These are phyloP conservation scores for Prenolepis imparis DNA, from an alignment of 2,888 invertebrate species.

Conservation along the genomic window DNA sequence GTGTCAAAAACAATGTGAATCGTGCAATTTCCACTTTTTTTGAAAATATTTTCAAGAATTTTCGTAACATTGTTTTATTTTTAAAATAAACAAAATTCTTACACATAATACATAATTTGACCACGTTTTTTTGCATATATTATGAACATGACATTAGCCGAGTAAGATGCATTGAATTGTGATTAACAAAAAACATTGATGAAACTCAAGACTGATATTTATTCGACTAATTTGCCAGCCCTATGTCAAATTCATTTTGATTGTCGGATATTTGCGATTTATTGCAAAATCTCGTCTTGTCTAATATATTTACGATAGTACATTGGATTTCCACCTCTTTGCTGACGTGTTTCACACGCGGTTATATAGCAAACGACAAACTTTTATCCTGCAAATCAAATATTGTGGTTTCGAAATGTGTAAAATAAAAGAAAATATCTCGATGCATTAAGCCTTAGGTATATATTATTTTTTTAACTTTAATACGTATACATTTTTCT, in stretches of 20 bases:
- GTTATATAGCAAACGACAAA: neutral
- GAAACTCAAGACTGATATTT: conserved; percentile 41
- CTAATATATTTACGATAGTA: conserved; percentile 32
- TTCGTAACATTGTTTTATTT: neutral
- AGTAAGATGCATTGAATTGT: neutral
- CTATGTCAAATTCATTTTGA: conserved; percentile 53
- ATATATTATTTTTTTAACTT: neutral
- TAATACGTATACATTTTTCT: neutral
- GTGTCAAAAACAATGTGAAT: neutral
- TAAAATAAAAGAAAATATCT: neutral
- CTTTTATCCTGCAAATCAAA: neutral
- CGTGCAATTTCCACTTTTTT: neutral
- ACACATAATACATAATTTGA: neutral
- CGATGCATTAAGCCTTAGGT: neutral
- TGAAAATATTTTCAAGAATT: neutral
- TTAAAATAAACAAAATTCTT: neutral
- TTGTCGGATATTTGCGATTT: conserved; percentile 64
- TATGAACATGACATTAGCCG: neutral
- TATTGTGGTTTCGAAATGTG: neutral
- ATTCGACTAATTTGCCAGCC: conserved; percentile 22
- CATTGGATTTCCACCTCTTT: conserved; percentile 15
- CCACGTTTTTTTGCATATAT: neutral
- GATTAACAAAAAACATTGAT: conserved; percentile 43
- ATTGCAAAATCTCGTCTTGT: conserved; percentile 29
- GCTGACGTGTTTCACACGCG: conserved; percentile 15